Conservation (phyloP, 2,797 vertebrate species). For the Allobates femoralis region DNA sequence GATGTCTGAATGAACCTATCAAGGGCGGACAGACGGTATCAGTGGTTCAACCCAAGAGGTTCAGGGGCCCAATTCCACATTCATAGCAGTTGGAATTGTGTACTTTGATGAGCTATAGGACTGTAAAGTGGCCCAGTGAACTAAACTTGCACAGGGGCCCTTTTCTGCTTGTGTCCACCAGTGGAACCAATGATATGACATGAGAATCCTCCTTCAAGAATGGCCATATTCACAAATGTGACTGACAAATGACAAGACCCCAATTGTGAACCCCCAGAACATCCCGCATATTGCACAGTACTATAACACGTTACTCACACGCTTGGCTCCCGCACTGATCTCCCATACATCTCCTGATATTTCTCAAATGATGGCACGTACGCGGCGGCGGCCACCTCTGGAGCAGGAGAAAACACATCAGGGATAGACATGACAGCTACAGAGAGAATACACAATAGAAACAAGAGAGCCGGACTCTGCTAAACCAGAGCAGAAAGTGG, state of each 20-base stretch:
- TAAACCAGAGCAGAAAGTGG: neutral
- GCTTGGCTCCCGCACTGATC: slow-evolving; percentile 39
- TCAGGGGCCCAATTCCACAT: too few species aligned
- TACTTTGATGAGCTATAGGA: too few species aligned
- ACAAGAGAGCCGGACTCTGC: neutral
- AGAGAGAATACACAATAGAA: neutral
- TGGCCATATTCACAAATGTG: too few species aligned
- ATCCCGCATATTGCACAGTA: neutral
- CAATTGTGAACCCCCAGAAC: neutral
- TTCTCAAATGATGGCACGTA: slow-evolving; percentile 41
- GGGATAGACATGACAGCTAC: slow-evolving; percentile 12
- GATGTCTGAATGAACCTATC: too few species aligned
- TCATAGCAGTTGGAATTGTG: too few species aligned
- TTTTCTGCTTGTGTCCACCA: too few species aligned
- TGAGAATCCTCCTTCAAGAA: too few species aligned
- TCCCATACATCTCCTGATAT: slow-evolving; percentile 53
- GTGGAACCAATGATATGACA: too few species aligned
- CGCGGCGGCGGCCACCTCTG: slow-evolving; percentile 14
- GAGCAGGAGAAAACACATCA: slow-evolving; percentile 29
- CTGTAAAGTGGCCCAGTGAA: too few species aligned
- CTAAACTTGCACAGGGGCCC: too few species aligned
- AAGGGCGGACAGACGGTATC: too few species aligned
- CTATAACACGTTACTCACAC: slow-evolving; percentile 27
- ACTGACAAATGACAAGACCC: neutral
- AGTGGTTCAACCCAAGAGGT: too few species aligned